These are phyloP conservation scores for Cladopsammia gracilis DNA, from an alignment of 64 coral and sea anemone species.

Conservation along the genomic window DNA sequence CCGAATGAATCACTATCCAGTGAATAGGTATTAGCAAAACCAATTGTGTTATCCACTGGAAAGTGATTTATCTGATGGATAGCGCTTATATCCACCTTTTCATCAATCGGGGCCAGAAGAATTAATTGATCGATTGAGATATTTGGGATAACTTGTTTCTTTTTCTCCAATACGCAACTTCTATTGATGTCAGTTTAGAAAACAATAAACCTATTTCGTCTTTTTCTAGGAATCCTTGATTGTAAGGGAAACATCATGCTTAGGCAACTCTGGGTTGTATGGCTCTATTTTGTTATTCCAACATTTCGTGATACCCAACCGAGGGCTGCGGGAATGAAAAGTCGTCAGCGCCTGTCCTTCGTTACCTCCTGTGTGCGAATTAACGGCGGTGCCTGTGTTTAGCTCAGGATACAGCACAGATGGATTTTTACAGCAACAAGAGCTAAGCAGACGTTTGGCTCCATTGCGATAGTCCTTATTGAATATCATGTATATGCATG, in stretches of 20 bases:
- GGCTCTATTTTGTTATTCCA: background rate
- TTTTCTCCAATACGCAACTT: no score
- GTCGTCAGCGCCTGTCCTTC: background rate
- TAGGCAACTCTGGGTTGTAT: background rate
- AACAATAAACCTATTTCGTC: no score
- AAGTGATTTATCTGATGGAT: no score
- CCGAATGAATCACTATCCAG: no score
- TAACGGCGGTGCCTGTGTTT: background rate
- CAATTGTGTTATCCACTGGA: no score
- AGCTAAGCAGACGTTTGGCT: background rate
- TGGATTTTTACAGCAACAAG: background rate
- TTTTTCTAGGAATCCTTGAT: no score
- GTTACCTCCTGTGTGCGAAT: background rate
- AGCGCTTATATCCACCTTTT: no score
- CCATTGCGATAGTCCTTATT: slow-evolving; percentile 60
- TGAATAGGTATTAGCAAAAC: no score
- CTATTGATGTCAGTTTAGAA: no score
- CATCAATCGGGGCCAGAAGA: no score
- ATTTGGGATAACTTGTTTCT: no score
- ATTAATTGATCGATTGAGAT: background rate
- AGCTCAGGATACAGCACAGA: background rate
- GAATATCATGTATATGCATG: slow-evolving; percentile 65
- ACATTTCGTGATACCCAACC: background rate
- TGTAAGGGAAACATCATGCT: background rate
- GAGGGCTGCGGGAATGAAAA: background rate